Conservation (phyloP, 2,797 vertebrate species). For the Coccyzus lansbergi region DNA sequence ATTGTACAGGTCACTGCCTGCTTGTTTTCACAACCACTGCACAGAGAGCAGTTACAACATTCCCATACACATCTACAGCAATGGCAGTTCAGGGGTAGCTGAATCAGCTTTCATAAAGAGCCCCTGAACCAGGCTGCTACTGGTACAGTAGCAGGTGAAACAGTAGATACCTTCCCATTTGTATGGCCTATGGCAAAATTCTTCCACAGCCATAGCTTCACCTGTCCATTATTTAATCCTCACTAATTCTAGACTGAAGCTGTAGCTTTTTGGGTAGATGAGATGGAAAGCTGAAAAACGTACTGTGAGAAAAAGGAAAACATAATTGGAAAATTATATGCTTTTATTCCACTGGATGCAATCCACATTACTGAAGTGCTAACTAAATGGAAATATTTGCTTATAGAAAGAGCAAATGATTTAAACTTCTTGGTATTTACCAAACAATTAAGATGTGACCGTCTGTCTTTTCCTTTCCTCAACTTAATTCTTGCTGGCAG, state of each 20-base stretch:
- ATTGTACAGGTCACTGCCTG: background rate
- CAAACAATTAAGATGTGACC: background rate
- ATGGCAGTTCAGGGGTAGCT: background rate
- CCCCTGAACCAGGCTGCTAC: background rate
- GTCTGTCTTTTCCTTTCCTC: background rate
- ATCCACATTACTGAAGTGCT: background rate
- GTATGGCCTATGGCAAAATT: background rate
- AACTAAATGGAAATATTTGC: background rate
- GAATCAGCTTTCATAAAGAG: background rate
- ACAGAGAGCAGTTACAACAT: background rate
- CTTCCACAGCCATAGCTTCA: background rate
- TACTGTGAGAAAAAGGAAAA: background rate
- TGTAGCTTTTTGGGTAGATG: background rate
- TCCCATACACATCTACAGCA: accelerated
- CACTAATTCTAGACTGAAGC: background rate
- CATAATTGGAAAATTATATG: background rate
- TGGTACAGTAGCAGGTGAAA: background rate
- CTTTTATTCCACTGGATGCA: background rate
- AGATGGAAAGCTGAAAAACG: background rate
- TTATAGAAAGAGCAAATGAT: background rate
- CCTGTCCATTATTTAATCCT: background rate
- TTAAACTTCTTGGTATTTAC: background rate
- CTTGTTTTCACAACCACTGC: background rate
- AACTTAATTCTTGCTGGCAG: background rate
- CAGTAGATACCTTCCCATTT: background rate